A percentile compares a stretch with the other conserved stretches of the same genome.
Conservation (phyloP, 2,797 vertebrate species). For the Echiichthys vipera region DNA sequence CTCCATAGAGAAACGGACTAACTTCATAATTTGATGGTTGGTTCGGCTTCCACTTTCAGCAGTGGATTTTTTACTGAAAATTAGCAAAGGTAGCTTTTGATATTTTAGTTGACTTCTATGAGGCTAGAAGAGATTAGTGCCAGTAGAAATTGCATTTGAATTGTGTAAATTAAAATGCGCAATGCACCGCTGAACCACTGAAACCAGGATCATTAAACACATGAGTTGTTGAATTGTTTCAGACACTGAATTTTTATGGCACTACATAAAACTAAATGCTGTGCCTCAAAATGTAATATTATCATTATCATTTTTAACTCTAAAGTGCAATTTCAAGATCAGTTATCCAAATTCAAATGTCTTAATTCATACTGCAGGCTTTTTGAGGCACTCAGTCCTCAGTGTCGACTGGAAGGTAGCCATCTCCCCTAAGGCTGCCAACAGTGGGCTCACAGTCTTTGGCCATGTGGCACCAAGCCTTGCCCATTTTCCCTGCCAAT, state of each 20-base stretch:
- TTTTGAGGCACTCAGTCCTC: conserved; percentile 52
- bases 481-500: conserved; percentile 72
- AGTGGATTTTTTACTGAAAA: not conserved
- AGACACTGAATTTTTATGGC: conserved; percentile 45
- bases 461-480: conserved; percentile 79
- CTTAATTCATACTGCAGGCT: conserved; percentile 49
- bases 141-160: conserved; percentile 21
- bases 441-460: conserved; percentile 75
- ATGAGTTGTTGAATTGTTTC: conserved; percentile 41
- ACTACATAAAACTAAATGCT: conserved; percentile 31
- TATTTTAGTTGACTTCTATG: conserved; percentile 5
- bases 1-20: not conserved
- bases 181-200: conserved; percentile 10
- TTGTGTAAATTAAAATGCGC: conserved; percentile 39
- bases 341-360: conserved; percentile 47
- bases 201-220: conserved; percentile 34
- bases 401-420: conserved; percentile 73
- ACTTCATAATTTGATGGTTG: not conserved
- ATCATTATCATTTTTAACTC: conserved; percentile 40
- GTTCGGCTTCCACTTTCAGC: not conserved
- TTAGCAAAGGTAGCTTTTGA: not conserved
- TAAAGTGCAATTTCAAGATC: conserved; percentile 39
- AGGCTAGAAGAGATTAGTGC: not conserved
- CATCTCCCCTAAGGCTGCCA: conserved; percentile 73
- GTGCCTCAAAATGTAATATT: conserved; percentile 24